Evolutionary conservation across 2,888 invertebrate species (phyloP), one percentile per base, ranked within the genome.

Genomic region (Clostera curtula): DNA sequence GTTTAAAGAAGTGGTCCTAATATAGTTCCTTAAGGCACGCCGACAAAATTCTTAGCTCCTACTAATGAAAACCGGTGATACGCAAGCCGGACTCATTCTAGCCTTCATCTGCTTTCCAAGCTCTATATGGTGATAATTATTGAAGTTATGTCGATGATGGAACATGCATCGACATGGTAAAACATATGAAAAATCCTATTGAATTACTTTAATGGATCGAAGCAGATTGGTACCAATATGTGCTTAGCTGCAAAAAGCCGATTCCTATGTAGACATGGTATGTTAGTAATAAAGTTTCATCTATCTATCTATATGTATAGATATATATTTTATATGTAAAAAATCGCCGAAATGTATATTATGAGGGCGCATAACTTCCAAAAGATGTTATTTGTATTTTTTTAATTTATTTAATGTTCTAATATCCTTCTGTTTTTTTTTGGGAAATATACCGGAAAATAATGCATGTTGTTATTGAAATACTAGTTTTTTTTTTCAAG

Each of bases 131-230:
- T 44, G 41, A 44, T 49, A 56, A 56, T 52, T 56, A 58, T 31
- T 25, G 32, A 41, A 45, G 34, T 27, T 43, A 36, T 36, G 41
- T 41, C 47, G 44, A 40, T 34, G 31, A 21, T 15, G 12, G 5
- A 6, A 19, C 25, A 13, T 13, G 24, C 25, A 13, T 19, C 9
- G 27, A 18, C 9, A 18, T 10, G 11, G 23, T 14, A 18, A 25
- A 40, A 38, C 40, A 50, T 49, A 56, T 48, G 49, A 68, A 60
- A 56, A 62, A 69, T 62, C 49, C 64, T 36, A 67, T 71, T 70
- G 62, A 68, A 67, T 66, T 64, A 47, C 66, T 50, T 59, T 60
- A 64, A 68, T 61, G 71, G 66, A 45, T 53, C 47, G 49, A 59
- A 58, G 49, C 31, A 36, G 13, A 8, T 44, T 40, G 29, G 33